Evolutionary conservation across 2,113 vertebrate genomes (phyloP).

Genomic region (Lichenostomus cassidix): DNA sequence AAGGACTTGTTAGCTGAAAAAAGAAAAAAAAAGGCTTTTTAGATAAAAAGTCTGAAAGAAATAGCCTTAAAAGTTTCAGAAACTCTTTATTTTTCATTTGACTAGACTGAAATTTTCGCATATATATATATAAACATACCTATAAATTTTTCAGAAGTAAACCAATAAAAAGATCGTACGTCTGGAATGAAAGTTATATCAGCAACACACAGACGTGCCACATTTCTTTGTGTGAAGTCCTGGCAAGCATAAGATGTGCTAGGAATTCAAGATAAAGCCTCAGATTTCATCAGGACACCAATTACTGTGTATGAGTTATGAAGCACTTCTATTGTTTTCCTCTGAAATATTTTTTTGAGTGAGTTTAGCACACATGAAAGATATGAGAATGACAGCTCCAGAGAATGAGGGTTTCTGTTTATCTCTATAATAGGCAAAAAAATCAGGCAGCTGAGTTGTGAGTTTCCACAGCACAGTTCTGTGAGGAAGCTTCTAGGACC

Average conservation of each 20-base stretch:
- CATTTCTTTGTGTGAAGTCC: not conserved
- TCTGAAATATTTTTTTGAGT: not conserved
- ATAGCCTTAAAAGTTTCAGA: not conserved
- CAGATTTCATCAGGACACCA: slow-evolving; percentile 24
- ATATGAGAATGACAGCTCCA: not conserved
- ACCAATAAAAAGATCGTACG: not conserved
- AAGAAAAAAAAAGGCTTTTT: not conserved
- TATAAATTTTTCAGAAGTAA: not conserved
- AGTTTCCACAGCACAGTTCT: not conserved
- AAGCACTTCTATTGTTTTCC: not conserved
- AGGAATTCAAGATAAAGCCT: not conserved
- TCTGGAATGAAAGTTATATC: not conserved
- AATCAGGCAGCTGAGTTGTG: not conserved
- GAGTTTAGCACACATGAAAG: slow-evolving; percentile 21
- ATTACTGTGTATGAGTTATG: not conserved
- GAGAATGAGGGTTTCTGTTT: slow-evolving; percentile 17
- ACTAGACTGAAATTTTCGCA: not conserved
- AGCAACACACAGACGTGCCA: not conserved
- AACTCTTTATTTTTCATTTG: not conserved
- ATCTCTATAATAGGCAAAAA: not conserved
- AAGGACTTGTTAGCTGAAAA: not conserved
- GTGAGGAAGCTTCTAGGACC: not conserved
- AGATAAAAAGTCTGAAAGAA: not conserved
- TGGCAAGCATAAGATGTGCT: not conserved
- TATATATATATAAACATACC: not conserved